These are phyloP conservation scores for Apodemus speciosus DNA, from an alignment of 2,113 vertebrate species.

Conservation along the genomic window DNA sequence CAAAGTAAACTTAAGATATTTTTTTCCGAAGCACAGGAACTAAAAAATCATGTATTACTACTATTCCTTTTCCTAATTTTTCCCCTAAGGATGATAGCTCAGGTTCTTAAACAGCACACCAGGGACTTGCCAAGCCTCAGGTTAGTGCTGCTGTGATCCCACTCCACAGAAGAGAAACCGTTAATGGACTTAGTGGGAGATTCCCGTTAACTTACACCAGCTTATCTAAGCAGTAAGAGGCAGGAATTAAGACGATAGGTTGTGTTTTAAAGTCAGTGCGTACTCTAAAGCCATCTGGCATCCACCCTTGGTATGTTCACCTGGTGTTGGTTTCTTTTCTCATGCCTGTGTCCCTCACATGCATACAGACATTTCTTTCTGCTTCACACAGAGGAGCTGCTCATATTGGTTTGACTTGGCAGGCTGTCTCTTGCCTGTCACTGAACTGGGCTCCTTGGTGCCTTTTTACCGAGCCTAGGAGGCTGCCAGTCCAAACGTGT, in stretches of 20 bases:
- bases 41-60: background rate
- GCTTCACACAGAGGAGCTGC: background rate
- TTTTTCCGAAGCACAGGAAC: background rate
- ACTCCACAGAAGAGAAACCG: background rate
- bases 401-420: background rate
- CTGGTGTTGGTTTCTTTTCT: background rate
- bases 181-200: background rate
- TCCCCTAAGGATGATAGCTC: background rate
- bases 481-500: background rate
- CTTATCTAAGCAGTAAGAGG: background rate
- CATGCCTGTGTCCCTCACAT: background rate
- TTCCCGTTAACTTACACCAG: background rate
- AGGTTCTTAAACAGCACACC: background rate
- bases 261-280: background rate
- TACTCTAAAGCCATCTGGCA: background rate
- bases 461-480: background rate
- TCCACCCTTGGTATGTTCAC: background rate
- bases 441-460: background rate
- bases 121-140: background rate
- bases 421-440: background rate
- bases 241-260: conserved; percentile 1
- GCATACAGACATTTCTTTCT: background rate
- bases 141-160: background rate
- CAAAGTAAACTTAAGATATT: background rate
- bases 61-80: background rate